Evolutionary conservation across 1,140 invertebrate species (phyloP), one percentile per base, ranked within the genome.

Genomic region (Stegodyphus dumicola): DNA sequence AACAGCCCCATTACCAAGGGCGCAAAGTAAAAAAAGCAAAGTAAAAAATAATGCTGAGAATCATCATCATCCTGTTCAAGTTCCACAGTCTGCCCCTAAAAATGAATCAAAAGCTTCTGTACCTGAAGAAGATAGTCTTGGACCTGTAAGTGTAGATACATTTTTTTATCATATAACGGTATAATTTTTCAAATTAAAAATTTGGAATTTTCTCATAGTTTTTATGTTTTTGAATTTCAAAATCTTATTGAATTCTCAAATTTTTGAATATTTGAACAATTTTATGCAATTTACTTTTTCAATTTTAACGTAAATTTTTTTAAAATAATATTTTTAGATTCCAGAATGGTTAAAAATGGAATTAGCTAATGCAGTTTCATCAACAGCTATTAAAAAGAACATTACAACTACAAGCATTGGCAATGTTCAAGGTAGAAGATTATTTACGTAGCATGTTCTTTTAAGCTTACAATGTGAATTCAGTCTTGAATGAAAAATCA

Each of bases 1-100:
- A 2, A 94, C 93, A 6, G 93, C 92, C 0, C 93, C 93, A 0
- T 90, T 93, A 13, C 91, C 91, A 33, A 87, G 88, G 85, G 67
- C 78, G n/a, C n/a, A 67, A 10, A 69, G 13, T 6, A 75, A 74
- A 18, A 71, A 52, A 54, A 65, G 11, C 15, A 76, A 52, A 51
- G 15, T 54, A 4, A 11, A 52, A 73, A 15, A 86, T 88, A 77
- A 71, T 66, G 60, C 88, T 88, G 49, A 81, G 88, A 49, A 89
- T 89, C 84, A 89, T 89, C 77, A 76, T 88, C 6, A 88, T 87
- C 84, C 87, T 89, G 71, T 15, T 60, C 56, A 60, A 5, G 33
- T 33, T n/a, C 73, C 9, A 71, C 64, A 52, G 48, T 11, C 17
- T 13, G 9, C 17, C 1, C 17, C 65, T 66, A 60, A 11, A 7